phyloP scores from a whole-genome alignment of 1,140 invertebrate genomes.

The Phortica variegata region DNA sequence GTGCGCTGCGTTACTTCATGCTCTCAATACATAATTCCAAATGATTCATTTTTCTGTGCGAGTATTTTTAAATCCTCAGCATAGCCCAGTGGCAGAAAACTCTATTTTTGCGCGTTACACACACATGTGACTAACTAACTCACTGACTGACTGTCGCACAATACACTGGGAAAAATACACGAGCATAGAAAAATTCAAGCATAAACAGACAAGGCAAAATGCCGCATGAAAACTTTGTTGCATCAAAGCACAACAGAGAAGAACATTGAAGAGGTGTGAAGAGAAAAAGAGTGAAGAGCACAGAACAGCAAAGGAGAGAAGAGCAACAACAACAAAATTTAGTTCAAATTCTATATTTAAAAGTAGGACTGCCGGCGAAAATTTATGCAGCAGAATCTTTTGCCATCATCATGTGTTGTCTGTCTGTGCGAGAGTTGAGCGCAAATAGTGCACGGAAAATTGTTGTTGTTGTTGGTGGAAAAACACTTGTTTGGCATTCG shows the following conservation, averaged over 20 bases:
- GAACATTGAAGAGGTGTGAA: no score
- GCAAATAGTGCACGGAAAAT: no score
- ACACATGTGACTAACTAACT: no score
- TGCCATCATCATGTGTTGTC: no score
- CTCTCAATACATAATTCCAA: conserved; percentile 37
- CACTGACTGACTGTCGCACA: conserved; percentile 27
- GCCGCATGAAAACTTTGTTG: conserved; percentile 7
- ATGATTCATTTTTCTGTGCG: conserved; percentile 46
- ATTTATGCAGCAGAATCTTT: no score
- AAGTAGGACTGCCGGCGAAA: conserved; percentile 51
- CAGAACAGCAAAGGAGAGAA: not conserved
- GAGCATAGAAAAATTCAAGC: conserved; percentile 3
- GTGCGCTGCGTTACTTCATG: no score
- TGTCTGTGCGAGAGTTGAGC: no score
- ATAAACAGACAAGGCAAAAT: conserved; percentile 5
- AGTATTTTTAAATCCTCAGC: conserved; percentile 37
- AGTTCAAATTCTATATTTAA: conserved; percentile 53
- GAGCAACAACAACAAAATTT: conserved; percentile 37
- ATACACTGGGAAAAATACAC: conserved; percentile 18
- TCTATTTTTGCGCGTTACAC: conserved; percentile 49
- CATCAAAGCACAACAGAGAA: no score
- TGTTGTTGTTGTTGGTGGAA: no score
- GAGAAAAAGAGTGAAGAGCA: no score
- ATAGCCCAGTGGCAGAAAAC: conserved; percentile 19
- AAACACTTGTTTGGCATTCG: no score